Evolutionary conservation across 2,888 invertebrate genomes (phyloP), one percentile per base, ranked within the genome.

Genomic region (Caenorhabditis sp.): DNA sequence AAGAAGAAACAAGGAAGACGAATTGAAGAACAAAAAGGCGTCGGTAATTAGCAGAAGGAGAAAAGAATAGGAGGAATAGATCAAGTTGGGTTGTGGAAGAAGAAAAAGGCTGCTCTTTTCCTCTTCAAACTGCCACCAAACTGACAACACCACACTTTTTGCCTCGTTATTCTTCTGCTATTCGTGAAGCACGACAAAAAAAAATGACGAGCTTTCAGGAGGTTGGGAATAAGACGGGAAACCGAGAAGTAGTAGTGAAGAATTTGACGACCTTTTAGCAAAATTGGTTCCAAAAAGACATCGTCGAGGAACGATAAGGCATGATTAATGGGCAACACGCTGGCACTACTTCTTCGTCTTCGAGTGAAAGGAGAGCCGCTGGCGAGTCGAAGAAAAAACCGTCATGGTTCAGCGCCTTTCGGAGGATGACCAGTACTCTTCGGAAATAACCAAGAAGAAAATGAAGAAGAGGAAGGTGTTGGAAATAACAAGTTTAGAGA

Each of bases 241-340:
- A 19, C 19, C 51, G 49, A 38, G 51, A 41, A 41, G 63, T 54
- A 47, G 19, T 24, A n/a, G n/a, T 22, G 49, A 54, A 54, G 63
- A 70, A 56, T 64, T 79, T 79, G 79, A 79, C 70, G 70, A 79
- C 79, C 79, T 79, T 79, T 79, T 79, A 79, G 79, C 47, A 70
- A 79, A 79, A 79, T 79, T 79, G 70, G 79, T 70, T 79, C 69
- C 79, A 70, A 70, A 70, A 79, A 79, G 56, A 41, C 66, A 26
- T 54, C 22, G 38, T 41, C 31, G 19, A 49, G 35, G 74, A 73
- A 80, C 73, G 74, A 73, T 74, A 80, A 61, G 73, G 54, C 73
- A 80, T 68, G 73, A 80, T 68, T 80, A 80, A 74, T 74, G 76
- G 64, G 76, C 44, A 49, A 75, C 54, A 56, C 49, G 14, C 14